Evolutionary conservation across 37 sponge, comb jelly and placozoan species (phyloP).

Genomic region (Tethya wilhelma): DNA sequence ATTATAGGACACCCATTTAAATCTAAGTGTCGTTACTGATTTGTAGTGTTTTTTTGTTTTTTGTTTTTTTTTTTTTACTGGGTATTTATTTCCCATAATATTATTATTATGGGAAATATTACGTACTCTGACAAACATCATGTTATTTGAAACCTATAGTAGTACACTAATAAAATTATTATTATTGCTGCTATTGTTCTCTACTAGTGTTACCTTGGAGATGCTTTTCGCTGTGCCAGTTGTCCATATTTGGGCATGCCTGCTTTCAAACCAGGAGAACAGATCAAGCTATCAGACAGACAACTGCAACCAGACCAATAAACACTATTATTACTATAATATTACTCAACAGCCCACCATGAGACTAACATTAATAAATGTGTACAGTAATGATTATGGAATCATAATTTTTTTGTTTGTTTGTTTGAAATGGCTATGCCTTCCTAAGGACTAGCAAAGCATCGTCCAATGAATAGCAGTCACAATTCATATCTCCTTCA

Average conservation of each 20-base stretch:
- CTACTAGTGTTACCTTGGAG: slow-evolving; percentile 96
- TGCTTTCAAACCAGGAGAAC: slow-evolving; percentile 97
- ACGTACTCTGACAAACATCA: not conserved
- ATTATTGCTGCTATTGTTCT: not conserved
- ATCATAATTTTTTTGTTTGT: not conserved
- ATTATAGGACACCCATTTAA: not conserved
- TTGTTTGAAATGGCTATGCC: not conserved
- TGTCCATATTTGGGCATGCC: slow-evolving; percentile 99
- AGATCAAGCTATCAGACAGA: slow-evolving; percentile 83
- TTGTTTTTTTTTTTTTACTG: not conserved
- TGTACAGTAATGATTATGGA: not conserved
- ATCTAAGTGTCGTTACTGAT: too few relatives aligned
- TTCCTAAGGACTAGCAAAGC: slow-evolving; percentile 41
- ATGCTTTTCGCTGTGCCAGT: slow-evolving; percentile 98
- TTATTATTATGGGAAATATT: too few relatives aligned
- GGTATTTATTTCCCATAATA: not conserved
- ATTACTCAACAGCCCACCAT: not conserved
- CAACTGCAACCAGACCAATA: slow-evolving; percentile 83
- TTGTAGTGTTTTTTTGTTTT: not conserved
- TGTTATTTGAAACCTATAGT: not conserved
- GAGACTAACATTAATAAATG: not conserved
- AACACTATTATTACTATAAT: not conserved
- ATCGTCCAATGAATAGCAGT: slow-evolving; percentile 49
- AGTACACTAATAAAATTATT: not conserved
- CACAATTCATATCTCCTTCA: slow-evolving; percentile 52